Percentiles rank a stretch among this genome's conserved stretches.
Evolutionary conservation across 2,888 invertebrate species (phyloP).

Genomic region (Hemicrepidius hirtus): DNA sequence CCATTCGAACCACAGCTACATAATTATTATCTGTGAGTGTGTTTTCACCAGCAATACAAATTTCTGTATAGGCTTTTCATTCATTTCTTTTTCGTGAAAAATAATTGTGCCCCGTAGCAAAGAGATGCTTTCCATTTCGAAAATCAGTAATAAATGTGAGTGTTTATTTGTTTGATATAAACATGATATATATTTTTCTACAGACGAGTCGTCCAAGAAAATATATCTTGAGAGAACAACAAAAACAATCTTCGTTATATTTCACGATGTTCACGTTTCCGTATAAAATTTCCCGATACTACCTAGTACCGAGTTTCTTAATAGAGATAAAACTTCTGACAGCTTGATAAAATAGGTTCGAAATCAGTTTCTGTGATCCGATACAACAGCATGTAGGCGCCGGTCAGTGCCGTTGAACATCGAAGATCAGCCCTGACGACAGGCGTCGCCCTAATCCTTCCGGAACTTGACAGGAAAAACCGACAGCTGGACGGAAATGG

Average conservation of each 20-base stretch:
- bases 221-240: conserved; percentile 1
- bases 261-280: not conserved
- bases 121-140: no score
- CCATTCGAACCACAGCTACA: no score
- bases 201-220: not conserved
- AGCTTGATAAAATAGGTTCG: conserved; percentile 46
- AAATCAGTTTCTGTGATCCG: conserved; percentile 45
- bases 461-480: conserved; percentile 49
- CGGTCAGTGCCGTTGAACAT: conserved; percentile 44
- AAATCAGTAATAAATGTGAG: no score
- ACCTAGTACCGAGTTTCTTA: conserved; percentile 32
- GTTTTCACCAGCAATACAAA: no score
- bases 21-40: no score
- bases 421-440: conserved; percentile 44
- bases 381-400: conserved; percentile 47
- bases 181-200: not conserved
- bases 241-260: conserved; percentile 6
- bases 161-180: no score
- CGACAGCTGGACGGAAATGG: conserved; percentile 44
- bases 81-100: no score
- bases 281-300: conserved; percentile 8
- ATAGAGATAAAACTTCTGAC: conserved; percentile 43
- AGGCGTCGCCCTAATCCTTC: conserved; percentile 47
- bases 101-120: no score
- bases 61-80: no score